Conservation (phyloP, 2,113 vertebrate species). For the Ceratotherium simum region DNA sequence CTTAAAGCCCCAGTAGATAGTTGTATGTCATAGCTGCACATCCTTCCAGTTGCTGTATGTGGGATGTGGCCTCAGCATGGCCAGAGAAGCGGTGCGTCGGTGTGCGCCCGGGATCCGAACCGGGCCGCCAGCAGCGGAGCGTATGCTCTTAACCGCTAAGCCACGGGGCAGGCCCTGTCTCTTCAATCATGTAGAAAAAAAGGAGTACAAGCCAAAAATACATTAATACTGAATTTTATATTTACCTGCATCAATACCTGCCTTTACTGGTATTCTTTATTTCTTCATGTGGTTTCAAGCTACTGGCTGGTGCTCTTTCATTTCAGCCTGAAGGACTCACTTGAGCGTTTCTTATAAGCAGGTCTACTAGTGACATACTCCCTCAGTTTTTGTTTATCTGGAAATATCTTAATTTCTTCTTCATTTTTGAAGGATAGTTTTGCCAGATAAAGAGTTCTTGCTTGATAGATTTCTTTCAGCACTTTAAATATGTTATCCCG, state of each 20-base stretch:
- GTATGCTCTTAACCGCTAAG: too few relatives aligned
- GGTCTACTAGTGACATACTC: neutral
- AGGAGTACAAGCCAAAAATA: neutral
- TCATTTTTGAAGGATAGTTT: neutral
- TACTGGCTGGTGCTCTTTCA: neutral
- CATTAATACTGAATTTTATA: neutral
- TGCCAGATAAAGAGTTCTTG: neutral
- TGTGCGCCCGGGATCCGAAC: too few relatives aligned
- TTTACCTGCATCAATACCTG: neutral
- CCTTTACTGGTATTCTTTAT: neutral
- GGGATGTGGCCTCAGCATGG: too few relatives aligned
- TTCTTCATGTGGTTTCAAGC: neutral
- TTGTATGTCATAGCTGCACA: too few relatives aligned
- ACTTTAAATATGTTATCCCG: neutral
- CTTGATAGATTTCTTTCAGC: neutral
- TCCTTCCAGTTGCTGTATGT: too few relatives aligned
- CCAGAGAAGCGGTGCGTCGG: too few relatives aligned
- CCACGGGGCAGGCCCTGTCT: neutral
- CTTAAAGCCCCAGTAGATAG: too few relatives aligned
- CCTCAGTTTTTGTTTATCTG: neutral
- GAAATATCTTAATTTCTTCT: neutral
- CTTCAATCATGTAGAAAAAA: neutral
- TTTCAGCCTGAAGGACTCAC: neutral
- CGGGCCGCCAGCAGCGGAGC: too few relatives aligned
- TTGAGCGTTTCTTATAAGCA: neutral